Conservation (phyloP, 2,113 vertebrate genomes). For the Silurus asotus region DNA sequence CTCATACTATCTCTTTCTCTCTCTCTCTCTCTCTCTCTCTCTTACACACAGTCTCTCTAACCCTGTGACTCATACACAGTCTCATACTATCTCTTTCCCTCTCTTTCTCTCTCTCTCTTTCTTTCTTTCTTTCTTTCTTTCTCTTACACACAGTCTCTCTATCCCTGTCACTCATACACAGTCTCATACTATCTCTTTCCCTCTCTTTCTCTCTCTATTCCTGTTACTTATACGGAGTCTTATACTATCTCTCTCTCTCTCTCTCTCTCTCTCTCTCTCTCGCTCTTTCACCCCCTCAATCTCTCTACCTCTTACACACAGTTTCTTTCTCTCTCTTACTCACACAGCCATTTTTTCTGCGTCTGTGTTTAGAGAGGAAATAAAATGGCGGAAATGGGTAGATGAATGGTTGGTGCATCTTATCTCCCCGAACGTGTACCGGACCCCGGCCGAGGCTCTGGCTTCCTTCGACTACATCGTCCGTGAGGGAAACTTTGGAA, state of each 20-base stretch:
- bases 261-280: neutral
- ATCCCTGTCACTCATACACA: neutral
- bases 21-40: neutral
- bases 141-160: neutral
- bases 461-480: conserved; percentile 98
- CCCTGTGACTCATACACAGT: neutral
- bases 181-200: neutral
- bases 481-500: conserved; percentile 89
- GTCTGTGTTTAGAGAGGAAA: conserved; percentile 81
- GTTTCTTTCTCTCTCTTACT: neutral
- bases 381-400: conserved; percentile 94
- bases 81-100: neutral
- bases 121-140: neutral
- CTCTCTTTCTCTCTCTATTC: neutral
- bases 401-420: conserved; percentile 97
- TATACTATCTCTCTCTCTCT: neutral
- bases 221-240: too few relatives aligned
- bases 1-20: neutral
- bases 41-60: neutral
- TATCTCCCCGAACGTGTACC: conserved; percentile 96
- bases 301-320: neutral
- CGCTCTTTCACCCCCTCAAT: neutral
- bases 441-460: conserved; percentile 84
- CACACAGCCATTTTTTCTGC: neutral
- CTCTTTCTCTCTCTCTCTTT: neutral